Evolutionary conservation across 2,888 invertebrate genomes (phyloP).

Genomic region (Trissonchulus latispiculum): DNA sequence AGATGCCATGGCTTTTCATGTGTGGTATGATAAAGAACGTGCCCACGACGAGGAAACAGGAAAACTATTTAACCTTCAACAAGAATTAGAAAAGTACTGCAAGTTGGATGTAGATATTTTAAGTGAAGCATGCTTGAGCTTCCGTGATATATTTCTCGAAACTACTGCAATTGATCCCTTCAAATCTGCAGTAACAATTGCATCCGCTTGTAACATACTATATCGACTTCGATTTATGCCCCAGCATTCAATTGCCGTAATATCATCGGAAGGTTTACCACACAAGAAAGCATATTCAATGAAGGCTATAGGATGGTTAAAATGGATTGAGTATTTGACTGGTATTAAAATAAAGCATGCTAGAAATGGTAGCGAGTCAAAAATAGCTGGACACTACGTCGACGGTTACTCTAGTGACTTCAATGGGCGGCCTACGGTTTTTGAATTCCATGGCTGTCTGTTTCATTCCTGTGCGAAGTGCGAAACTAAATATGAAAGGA

Average conservation of each 20-base stretch:
- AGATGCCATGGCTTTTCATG: background rate
- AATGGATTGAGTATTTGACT: background rate
- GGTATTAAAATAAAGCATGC: conserved; percentile 1
- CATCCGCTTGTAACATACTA: conserved; percentile 18
- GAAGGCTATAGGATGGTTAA: background rate
- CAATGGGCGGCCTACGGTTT: conserved; percentile 20
- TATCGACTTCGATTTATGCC: background rate
- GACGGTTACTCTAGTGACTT: conserved; percentile 25
- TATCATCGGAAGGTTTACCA: background rate
- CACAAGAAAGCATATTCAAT: background rate
- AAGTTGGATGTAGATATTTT: conserved; percentile 27
- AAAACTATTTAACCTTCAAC: background rate
- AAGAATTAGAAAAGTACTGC: conserved; percentile 25
- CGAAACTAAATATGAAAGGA: too few relatives aligned
- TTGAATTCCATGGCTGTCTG: conserved; percentile 30
- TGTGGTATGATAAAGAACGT: background rate
- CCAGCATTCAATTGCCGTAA: background rate
- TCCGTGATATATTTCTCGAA: background rate
- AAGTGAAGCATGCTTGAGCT: background rate
- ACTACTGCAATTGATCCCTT: conserved; percentile 24
- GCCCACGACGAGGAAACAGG: background rate
- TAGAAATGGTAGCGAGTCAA: conserved; percentile 23
- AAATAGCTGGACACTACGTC: conserved; percentile 23
- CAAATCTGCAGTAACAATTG: conserved; percentile 25
- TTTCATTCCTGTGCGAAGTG: conserved; percentile 32